phyloP scores from a whole-genome alignment of 2,888 invertebrate species.

The Byasa hedistus region DNA sequence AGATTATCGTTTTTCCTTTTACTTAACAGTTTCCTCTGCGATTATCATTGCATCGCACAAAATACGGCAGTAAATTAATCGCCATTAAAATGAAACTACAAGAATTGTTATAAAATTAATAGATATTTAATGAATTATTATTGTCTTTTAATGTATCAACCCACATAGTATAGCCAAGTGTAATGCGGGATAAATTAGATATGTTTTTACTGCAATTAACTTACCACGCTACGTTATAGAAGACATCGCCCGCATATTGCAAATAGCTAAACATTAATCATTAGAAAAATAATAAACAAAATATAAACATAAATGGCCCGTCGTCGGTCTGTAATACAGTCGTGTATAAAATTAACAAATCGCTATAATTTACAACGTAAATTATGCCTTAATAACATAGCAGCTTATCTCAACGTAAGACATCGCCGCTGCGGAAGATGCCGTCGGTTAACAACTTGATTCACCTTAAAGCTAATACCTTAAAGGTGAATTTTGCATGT shows the following conservation, averaged over 20 bases:
- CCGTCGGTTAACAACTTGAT: slow-evolving; percentile 29
- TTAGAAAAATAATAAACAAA: slow-evolving; percentile 26
- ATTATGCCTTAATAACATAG: slow-evolving; percentile 73
- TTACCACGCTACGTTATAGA: background rate
- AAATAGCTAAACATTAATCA: slow-evolving; percentile 21
- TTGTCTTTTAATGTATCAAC: too few relatives aligned
- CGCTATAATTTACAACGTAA: slow-evolving; percentile 71
- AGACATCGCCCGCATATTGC: slow-evolving; percentile 16
- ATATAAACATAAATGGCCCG: slow-evolving; percentile 47
- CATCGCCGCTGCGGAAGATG: slow-evolving; percentile 50
- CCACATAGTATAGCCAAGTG: background rate
- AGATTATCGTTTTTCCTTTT: too few relatives aligned
- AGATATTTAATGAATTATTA: background rate
- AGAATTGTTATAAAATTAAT: background rate
- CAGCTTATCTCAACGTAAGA: slow-evolving; percentile 69
- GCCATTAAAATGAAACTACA: background rate
- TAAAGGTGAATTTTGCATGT: slow-evolving; percentile 43
- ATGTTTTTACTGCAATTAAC: too few relatives aligned
- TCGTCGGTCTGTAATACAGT: slow-evolving; percentile 51
- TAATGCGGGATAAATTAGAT: slow-evolving; percentile 4
- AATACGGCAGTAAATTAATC: too few relatives aligned
- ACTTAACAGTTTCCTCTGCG: too few relatives aligned
- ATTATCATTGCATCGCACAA: too few relatives aligned
- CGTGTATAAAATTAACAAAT: slow-evolving; percentile 74
- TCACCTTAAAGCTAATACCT: slow-evolving; percentile 29